A percentile compares a stretch with the other conserved stretches of the same genome.
Conservation (phyloP, 1,140 invertebrate species). For the Ctenoplectra terminalis region DNA sequence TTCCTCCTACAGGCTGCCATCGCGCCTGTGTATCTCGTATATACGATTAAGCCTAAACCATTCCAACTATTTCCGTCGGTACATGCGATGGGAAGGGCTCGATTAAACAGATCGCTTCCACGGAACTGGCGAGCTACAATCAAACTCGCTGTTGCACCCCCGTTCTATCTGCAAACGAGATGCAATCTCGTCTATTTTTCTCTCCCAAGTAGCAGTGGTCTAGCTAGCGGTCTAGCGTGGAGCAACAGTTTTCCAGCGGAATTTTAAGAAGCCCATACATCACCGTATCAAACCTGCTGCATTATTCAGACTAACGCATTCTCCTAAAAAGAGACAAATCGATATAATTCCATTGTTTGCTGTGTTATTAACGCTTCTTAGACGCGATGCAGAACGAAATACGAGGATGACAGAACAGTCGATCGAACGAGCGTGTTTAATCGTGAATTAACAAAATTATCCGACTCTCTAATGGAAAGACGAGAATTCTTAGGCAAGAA, state of each 20-base stretch:
- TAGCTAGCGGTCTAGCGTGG: background rate
- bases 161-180: slow-evolving; percentile 12
- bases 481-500: background rate
- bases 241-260: slow-evolving; percentile 45
- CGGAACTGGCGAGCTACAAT: slow-evolving; percentile 33
- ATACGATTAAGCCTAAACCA: slow-evolving; percentile 65
- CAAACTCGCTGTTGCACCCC: slow-evolving; percentile 25
- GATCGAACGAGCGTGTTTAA: too few relatives aligned
- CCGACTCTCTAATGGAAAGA: too few relatives aligned
- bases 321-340: slow-evolving; percentile 39
- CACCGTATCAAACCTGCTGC: slow-evolving; percentile 48
- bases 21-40: slow-evolving; percentile 17
- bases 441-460: background rate
- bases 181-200: slow-evolving; percentile 31
- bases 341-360: slow-evolving; percentile 1
- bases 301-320: slow-evolving; percentile 49
- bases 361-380: background rate
- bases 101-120: slow-evolving; percentile 67
- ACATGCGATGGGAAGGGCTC: slow-evolving; percentile 64
- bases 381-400: background rate
- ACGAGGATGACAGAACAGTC: background rate
- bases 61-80: slow-evolving; percentile 68
- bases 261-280: slow-evolving; percentile 47
- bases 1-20: slow-evolving; percentile 56
- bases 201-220: background rate